Percentiles rank a stretch among this genome's conserved stretches.
phyloP scores from a whole-genome alignment of 2,888 invertebrate species.

The Netelia melanura region DNA sequence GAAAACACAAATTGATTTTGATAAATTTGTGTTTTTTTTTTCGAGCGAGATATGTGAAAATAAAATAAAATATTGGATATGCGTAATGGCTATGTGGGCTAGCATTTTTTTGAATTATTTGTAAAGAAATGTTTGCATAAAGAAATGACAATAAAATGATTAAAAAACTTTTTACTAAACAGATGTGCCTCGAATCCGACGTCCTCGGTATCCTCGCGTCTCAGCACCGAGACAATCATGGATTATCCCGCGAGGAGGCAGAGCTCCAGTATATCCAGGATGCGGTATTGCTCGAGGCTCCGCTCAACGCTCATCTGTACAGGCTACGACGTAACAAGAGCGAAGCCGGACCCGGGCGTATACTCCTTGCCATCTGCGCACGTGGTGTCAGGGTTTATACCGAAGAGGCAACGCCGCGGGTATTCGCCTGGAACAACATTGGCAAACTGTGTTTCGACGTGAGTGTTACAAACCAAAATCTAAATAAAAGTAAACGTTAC shows the following conservation, averaged over 20 bases:
- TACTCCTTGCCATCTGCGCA: slow-evolving; percentile 96
- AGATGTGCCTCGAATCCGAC: slow-evolving; percentile 84
- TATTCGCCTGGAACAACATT: slow-evolving; percentile 98
- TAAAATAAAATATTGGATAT: not conserved
- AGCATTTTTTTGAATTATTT: not conserved
- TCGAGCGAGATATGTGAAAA: not conserved
- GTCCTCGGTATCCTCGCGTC: slow-evolving; percentile 81
- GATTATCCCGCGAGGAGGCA: slow-evolving; percentile 92
- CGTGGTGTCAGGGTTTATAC: slow-evolving; percentile 95
- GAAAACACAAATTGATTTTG: not conserved
- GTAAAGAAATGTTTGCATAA: not conserved
- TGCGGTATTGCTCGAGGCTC: slow-evolving; percentile 93
- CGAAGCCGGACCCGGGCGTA: slow-evolving; percentile 91
- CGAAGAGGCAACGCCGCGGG: slow-evolving; percentile 86
- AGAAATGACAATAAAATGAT: not conserved
- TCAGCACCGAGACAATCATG: slow-evolving; percentile 92
- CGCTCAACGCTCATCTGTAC: slow-evolving; percentile 96
- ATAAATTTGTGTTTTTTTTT: too few species aligned
- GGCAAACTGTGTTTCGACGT: slow-evolving; percentile 97
- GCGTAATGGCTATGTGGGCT: too few species aligned
- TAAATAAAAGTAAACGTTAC: not conserved
- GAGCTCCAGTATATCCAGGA: slow-evolving; percentile 95
- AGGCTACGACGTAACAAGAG: slow-evolving; percentile 92
- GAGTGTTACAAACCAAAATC: slow-evolving; percentile 76
- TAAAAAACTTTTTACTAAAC: not conserved